Conservation (phyloP, 35 echinoderm and acorn worm species). For the Apostichopus californicus region DNA sequence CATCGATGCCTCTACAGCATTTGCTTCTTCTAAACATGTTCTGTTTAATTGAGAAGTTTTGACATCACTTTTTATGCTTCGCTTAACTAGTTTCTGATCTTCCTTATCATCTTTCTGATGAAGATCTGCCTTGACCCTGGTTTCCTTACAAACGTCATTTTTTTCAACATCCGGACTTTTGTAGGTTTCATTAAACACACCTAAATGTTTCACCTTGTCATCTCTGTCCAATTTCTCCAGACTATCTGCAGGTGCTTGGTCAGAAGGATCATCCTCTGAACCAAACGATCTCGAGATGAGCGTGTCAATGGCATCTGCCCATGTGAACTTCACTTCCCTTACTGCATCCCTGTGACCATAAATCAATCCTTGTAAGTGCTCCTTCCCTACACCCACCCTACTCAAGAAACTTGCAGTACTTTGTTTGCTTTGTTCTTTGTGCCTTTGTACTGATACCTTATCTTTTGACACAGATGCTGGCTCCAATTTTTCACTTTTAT, state of each 20-base stretch:
- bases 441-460: background rate
- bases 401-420: background rate
- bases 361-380: constrained; percentile 9
- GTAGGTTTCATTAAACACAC: background rate
- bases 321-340: constrained; percentile 49
- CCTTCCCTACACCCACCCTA: background rate
- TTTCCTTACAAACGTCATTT: background rate
- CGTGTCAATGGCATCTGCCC: constrained; percentile 50
- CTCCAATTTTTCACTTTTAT: background rate
- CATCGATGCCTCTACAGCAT: background rate
- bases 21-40: background rate
- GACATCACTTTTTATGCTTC: background rate
- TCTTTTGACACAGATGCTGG: background rate
- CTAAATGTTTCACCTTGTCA: background rate
- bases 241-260: background rate
- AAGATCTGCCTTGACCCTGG: background rate
- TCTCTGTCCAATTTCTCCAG: background rate
- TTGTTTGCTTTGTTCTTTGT: background rate
- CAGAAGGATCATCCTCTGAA: constrained; percentile 10
- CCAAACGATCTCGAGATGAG: constrained; percentile 43
- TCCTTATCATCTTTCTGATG: background rate
- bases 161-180: background rate
- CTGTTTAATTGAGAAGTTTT: background rate
- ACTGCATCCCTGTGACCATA: constrained; percentile 31
- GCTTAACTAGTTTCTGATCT: background rate